Evolutionary conservation across 2,797 vertebrate species (phyloP).

Genomic region (Anisognathus igniventris): DNA sequence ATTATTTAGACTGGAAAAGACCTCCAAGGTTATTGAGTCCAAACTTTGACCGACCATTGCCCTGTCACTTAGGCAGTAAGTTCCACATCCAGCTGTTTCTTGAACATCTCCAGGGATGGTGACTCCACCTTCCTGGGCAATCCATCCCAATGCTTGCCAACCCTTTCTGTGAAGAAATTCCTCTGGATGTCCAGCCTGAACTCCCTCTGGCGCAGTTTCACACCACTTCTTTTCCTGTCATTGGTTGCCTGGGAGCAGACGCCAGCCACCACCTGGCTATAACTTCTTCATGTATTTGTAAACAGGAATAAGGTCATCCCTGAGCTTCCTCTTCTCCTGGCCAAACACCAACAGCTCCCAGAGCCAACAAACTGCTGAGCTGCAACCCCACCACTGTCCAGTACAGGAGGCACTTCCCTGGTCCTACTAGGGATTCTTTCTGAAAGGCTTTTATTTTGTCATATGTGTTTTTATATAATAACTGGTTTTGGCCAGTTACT

Average conservation of each 20-base stretch:
- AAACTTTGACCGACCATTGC: neutral
- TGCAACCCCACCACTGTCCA: neutral
- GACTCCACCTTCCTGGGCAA: neutral
- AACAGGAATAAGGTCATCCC: neutral
- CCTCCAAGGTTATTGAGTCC: too few species aligned
- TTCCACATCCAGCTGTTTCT: neutral
- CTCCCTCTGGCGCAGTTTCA: neutral
- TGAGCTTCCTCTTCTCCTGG: too few species aligned
- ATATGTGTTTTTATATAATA: neutral
- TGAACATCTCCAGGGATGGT: neutral
- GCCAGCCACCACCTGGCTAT: rapidly evolving
- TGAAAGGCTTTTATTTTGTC: neutral
- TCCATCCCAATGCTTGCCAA: too few species aligned
- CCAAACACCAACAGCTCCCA: neutral
- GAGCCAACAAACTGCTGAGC: neutral
- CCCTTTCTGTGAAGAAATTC: neutral
- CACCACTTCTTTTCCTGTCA: neutral
- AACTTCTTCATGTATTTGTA: neutral
- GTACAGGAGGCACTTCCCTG: neutral
- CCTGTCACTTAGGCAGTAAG: neutral
- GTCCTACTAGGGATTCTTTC: neutral
- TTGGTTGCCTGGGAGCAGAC: neutral
- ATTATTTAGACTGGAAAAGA: neutral
- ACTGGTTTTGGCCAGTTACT: neutral
- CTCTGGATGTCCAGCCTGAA: neutral